Evolutionary conservation across 1,140 invertebrate species (phyloP), one percentile per base, ranked within the genome.

Genomic region (Solen grandis): DNA sequence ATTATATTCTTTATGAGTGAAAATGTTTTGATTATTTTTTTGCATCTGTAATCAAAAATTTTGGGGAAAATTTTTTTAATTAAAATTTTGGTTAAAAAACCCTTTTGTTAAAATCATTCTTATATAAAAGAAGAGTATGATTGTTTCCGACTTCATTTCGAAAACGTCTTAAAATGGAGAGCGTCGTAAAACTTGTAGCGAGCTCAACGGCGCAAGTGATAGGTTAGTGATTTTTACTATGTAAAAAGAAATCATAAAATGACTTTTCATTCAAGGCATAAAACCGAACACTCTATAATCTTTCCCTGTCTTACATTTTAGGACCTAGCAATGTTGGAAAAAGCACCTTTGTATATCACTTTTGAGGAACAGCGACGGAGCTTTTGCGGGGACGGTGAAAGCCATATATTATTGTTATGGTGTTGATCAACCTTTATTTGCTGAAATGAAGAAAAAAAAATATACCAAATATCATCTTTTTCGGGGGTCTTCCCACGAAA

Each of bases 391-490:
- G 33, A 38, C 66, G 27, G 22, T 69, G 2, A 69, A 69, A 14
- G 66, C 41, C n/a, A 52, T 69, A 16, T 69, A 69, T 33, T 69
- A 69, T 31, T 69, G 66, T 50, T 69, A 69, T 31, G 31, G 66
- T 29, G 66, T 69, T 5, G 22, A 69, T 27, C 66, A 69, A 69
- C 66, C 66, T 36, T 22, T 66, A 22, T 63, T 22, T 29, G 31
- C 63, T 19, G 31, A 38, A 36, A 66, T 66, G 33, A 69, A 69
- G 54, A 50, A 69, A 69, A 69, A 50, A 69, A 22, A 27, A 38
- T 52, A 69, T 69, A 52, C 66, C 66, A 5, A 4, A 52, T 22
- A 69, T 69, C 3, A 69, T 50, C 4, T 69, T 69, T 69, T 69
- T n/a, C 36, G 66, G 54, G 41, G 66, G 66, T 69, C 66, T 69